Conservation (phyloP, 2,113 vertebrate genomes). For the Poeciliopsis retropinna region DNA sequence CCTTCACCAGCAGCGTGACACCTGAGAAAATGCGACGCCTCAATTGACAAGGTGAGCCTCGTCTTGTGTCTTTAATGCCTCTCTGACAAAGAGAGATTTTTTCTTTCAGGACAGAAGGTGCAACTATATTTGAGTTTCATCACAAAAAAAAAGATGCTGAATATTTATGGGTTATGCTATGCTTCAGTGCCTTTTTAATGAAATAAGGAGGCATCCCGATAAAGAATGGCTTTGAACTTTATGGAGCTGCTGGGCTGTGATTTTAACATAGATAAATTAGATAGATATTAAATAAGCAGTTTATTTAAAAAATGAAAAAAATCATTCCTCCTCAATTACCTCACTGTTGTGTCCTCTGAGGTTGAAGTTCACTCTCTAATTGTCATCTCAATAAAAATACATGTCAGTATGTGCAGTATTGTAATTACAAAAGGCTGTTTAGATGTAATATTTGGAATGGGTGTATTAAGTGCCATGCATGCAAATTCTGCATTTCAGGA, state of each 20-base stretch:
- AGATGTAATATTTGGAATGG: neutral
- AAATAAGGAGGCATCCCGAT: neutral
- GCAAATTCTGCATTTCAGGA: neutral
- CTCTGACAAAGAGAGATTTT: slow-evolving; percentile 43
- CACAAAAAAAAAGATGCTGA: slow-evolving; percentile 12
- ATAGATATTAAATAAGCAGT: too few relatives aligned
- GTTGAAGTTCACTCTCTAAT: too few relatives aligned
- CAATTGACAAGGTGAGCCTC: slow-evolving; percentile 67
- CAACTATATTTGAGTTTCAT: neutral
- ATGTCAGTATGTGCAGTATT: neutral
- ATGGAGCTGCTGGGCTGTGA: too few relatives aligned
- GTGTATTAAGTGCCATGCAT: too few relatives aligned
- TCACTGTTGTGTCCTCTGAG: too few relatives aligned
- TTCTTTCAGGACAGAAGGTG: slow-evolving; percentile 47
- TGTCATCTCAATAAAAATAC: too few relatives aligned
- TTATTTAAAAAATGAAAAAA: too few relatives aligned
- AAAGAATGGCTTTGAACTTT: too few relatives aligned
- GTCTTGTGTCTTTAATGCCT: slow-evolving; percentile 60
- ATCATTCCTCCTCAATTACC: too few relatives aligned
- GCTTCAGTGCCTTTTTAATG: neutral
- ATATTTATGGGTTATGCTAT: neutral
- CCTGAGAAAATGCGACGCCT: slow-evolving; percentile 20
- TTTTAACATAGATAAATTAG: too few relatives aligned
- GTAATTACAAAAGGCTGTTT: neutral
- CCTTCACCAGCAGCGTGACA: slow-evolving; percentile 41